Evolutionary conservation across 1,140 invertebrate genomes (phyloP), one percentile per base, ranked within the genome.

Genomic region (Physella acuta): DNA sequence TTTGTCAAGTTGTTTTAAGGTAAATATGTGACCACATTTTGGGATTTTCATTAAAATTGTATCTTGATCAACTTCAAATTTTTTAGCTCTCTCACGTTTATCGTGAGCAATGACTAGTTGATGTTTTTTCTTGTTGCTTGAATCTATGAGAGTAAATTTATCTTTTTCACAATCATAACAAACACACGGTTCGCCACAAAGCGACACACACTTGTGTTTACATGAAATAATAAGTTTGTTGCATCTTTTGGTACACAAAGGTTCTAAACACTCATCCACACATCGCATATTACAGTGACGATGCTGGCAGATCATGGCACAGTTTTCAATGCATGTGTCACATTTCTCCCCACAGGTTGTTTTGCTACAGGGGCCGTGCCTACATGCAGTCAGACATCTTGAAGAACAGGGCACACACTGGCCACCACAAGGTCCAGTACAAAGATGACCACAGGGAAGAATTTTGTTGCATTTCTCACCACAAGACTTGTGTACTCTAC

Each of bases 151-250:
- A 34, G 20, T 24, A 37, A 68, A 68, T 8, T 59, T 49, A 11
- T 60, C 24, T 28, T 68, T 58, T 11, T 60, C 66, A 68, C 66
- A 68, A 11, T 14, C 2, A 26, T 34, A 60, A 24, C 66, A 68
- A 11, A 68, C 66, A 68, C 66, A 68, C 11, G 11, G 16, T 36
- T 68, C 66, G n/a, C 66, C 66, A 68, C 66, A 68, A 8, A 58
- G 28, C 5, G 66, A 68, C n/a, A 31, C 30, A n/a, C 66, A 68
- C 24, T 49, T 68, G 37, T 68, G 66, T 20, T 49, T 31, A 24
- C 66, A 68, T 24, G 30, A 8, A 24, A 36, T 61, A 28, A 36
- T 61, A 28, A 34, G 33, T 33, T 68, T 68, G 31, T 26, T 26
- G 28, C 66, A 68, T 17, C 2, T 1, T 34, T 60, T 59, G 11